Conservation (phyloP, 2,888 invertebrate species). For the Melieria omissa region DNA sequence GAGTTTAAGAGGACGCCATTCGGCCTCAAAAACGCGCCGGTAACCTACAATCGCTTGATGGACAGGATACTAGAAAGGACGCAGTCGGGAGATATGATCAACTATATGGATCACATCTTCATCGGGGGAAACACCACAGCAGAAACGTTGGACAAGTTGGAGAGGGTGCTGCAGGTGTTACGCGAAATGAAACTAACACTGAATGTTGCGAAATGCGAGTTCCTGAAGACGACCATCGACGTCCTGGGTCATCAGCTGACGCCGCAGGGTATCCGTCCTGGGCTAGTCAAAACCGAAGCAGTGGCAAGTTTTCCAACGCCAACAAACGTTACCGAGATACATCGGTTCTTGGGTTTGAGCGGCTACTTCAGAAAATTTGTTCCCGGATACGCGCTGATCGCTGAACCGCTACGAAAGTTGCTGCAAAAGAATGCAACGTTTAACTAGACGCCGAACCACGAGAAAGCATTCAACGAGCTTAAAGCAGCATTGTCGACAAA, state of each 20-base stretch:
- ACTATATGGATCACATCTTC: background rate
- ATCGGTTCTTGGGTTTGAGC: conserved; percentile 14
- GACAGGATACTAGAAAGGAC: conserved; percentile 24
- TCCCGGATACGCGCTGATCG: no score
- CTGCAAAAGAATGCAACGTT: conserved; percentile 2
- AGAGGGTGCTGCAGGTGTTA: no score
- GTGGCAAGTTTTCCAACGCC: conserved; percentile 26
- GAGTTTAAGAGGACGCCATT: conserved; percentile 40
- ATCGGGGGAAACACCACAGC: background rate
- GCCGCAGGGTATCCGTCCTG: background rate
- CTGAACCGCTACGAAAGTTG: no score
- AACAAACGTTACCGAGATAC: conserved; percentile 11
- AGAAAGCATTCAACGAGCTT: background rate
- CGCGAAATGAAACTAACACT: conserved; percentile 6
- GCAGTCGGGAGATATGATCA: conserved; percentile 29
- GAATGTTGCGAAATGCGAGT: background rate
- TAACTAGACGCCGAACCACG: background rate
- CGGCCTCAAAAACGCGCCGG: conserved; percentile 26
- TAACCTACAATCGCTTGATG: conserved; percentile 36
- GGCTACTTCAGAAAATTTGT: no score
- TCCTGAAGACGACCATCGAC: background rate
- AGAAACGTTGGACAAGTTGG: conserved; percentile 15
- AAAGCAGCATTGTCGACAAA: no score
- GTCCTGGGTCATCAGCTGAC: background rate
- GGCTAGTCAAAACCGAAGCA: conserved; percentile 17